Evolutionary conservation across 2,888 invertebrate species (phyloP).

Genomic region (Nephrotoma flavescens): DNA sequence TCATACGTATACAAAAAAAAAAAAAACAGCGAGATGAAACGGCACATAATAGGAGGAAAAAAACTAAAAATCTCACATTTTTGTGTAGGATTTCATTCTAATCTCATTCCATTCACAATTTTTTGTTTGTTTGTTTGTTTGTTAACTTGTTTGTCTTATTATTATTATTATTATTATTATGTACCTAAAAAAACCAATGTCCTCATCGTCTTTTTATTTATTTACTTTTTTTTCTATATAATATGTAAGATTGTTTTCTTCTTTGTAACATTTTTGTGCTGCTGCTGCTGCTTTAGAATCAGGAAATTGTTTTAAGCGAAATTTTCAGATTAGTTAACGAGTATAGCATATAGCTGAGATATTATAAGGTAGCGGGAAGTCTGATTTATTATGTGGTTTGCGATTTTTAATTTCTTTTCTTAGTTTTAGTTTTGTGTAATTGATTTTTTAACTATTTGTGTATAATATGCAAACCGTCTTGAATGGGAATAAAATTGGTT

Average conservation of each 20-base stretch:
- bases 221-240: background rate
- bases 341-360: background rate
- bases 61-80: background rate
- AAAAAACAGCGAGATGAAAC: background rate
- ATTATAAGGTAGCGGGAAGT: slow-evolving; percentile 1
- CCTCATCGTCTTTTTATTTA: background rate
- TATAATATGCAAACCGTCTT: background rate
- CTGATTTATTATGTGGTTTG: slow-evolving; percentile 3
- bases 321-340: background rate
- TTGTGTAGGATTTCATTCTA: slow-evolving; percentile 3
- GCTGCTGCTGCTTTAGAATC: background rate
- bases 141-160: background rate
- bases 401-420: background rate
- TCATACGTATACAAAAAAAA: background rate
- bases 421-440: background rate
- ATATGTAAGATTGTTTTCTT: background rate
- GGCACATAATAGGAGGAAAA: background rate
- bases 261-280: background rate
- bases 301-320: slow-evolving; percentile 2
- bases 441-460: background rate
- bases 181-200: background rate
- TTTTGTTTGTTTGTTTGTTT: background rate
- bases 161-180: background rate
- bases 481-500: background rate
- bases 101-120: background rate